Percentiles rank a stretch among this genome's conserved stretches.
Conservation (phyloP, 1,140 invertebrate genomes). For the Periplaneta americana region DNA sequence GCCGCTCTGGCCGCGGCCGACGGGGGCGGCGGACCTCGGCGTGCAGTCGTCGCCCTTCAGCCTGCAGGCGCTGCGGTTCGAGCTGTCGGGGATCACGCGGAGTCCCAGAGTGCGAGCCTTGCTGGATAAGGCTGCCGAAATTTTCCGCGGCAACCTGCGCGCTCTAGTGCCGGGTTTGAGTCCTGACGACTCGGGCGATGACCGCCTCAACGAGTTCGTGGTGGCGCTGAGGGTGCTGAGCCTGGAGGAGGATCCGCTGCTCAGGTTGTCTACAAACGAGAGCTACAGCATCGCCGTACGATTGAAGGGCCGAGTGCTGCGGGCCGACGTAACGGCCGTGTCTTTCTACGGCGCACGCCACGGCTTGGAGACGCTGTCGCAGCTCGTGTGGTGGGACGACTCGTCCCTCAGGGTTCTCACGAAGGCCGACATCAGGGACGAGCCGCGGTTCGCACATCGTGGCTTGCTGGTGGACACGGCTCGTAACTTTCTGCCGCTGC, state of each 20-base stretch:
- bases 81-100: background rate
- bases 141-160: background rate
- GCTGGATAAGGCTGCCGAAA: background rate
- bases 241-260: background rate
- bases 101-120: background rate
- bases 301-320: slow-evolving; percentile 30
- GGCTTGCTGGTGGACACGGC: slow-evolving; percentile 73
- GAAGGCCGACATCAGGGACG: slow-evolving; percentile 56
- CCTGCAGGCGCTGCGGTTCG: background rate
- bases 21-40: slow-evolving; percentile 33
- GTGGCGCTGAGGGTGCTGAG: background rate
- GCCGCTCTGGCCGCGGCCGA: slow-evolving; percentile 39
- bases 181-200: background rate
- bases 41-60: background rate
- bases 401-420: slow-evolving; percentile 27
- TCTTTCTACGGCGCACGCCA: slow-evolving; percentile 71
- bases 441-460: slow-evolving; percentile 66
- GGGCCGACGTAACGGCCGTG: slow-evolving; percentile 51
- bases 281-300: slow-evolving; percentile 53
- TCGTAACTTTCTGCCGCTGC: slow-evolving; percentile 64
- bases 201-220: background rate
- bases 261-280: slow-evolving; percentile 61
- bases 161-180: background rate
- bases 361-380: slow-evolving; percentile 70
- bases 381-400: slow-evolving; percentile 50